phyloP scores from a whole-genome alignment of 2,113 vertebrate genomes.

The Zosterops lateralis region DNA sequence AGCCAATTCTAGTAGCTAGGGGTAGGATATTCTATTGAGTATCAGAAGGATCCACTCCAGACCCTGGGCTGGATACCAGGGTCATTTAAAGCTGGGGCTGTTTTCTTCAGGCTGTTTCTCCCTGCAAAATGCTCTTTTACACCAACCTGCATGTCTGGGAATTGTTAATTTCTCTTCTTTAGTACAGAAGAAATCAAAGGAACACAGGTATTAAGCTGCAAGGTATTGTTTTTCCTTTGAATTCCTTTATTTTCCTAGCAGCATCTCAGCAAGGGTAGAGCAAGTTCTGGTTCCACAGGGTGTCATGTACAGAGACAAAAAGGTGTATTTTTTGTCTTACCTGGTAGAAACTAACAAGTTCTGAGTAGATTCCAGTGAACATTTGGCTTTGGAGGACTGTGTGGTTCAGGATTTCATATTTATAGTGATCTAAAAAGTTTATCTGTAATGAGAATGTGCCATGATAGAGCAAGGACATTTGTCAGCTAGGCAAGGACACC shows the following conservation, averaged over 20 bases:
- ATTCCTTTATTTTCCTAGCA: not conserved
- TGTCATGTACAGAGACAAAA: not conserved
- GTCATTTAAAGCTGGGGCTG: not conserved
- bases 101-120: not conserved
- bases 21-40: not conserved
- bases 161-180: not conserved
- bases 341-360: not conserved
- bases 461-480: not conserved
- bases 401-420: not conserved
- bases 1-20: not conserved
- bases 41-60: not conserved
- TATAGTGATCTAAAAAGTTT: not conserved
- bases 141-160: not conserved
- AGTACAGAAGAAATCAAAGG: not conserved
- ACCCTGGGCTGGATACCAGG: not conserved
- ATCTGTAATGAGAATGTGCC: not conserved
- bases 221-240: not conserved
- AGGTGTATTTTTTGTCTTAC: not conserved
- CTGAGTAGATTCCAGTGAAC: not conserved
- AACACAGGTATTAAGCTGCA: not conserved
- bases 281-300: not conserved
- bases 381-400: not conserved
- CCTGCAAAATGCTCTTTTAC: not conserved
- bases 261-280: not conserved
- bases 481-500: not conserved